These are phyloP conservation scores for Drosophila prosaltans DNA, from an alignment of 1,140 invertebrate genomes.

Conservation along the genomic window DNA sequence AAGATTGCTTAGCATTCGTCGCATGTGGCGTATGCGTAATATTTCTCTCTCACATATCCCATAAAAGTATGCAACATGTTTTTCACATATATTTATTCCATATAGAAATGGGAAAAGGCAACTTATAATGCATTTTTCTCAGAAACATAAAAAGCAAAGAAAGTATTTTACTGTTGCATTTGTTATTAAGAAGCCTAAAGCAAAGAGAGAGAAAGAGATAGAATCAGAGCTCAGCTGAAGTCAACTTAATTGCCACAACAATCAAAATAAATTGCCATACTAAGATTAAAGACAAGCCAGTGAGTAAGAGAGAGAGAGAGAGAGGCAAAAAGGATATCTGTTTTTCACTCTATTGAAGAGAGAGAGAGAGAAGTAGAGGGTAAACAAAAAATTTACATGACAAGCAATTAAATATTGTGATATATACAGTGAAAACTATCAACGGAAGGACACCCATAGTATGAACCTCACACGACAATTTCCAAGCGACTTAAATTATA, in stretches of 20 bases:
- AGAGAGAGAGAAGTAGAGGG: background rate
- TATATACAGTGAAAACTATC: background rate
- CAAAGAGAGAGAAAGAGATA: slow-evolving; percentile 14
- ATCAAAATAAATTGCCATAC: slow-evolving; percentile 34
- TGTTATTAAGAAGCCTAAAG: no score
- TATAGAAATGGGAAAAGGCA: slow-evolving; percentile 27
- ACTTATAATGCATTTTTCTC: slow-evolving; percentile 12
- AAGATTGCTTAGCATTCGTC: slow-evolving; percentile 15
- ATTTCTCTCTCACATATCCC: slow-evolving; percentile 11
- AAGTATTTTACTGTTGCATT: slow-evolving; percentile 13
- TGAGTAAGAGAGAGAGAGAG: background rate
- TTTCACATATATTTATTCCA: no score
- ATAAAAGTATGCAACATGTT: slow-evolving; percentile 28
- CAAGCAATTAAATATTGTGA: slow-evolving; percentile 6
- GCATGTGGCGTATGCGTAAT: slow-evolving; percentile 44
- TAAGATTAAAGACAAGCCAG: background rate
- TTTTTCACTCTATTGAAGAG: background rate
- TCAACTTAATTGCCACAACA: slow-evolving; percentile 42
- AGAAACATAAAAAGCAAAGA: slow-evolving; percentile 19
- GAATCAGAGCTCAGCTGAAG: slow-evolving; percentile 18
- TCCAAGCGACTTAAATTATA: no score
- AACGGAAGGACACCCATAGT: no score
- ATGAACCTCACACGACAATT: no score
- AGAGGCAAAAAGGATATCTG: slow-evolving; percentile 8
- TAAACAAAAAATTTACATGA: slow-evolving; percentile 3